phyloP scores from a whole-genome alignment of 2,113 vertebrate species.

The Amphilophus citrinellus region DNA sequence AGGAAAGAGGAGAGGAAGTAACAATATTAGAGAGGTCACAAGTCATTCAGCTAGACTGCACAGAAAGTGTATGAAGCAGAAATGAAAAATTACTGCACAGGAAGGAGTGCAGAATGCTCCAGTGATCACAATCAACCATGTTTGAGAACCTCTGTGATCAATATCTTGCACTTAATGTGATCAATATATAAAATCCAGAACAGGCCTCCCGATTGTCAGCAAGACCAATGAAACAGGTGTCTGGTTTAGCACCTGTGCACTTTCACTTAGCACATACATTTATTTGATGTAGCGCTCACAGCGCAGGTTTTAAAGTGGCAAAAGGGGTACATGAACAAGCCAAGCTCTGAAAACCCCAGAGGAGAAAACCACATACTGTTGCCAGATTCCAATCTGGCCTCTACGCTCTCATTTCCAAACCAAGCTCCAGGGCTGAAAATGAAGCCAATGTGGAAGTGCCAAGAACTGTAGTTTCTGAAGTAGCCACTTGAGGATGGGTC shows the following conservation, averaged over 20 bases:
- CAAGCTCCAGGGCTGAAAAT: no score
- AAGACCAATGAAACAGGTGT: neutral
- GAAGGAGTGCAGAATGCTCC: neutral
- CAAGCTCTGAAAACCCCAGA: neutral
- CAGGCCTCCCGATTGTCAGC: slow-evolving; percentile 18
- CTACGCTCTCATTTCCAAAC: no score
- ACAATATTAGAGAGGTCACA: neutral
- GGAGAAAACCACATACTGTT: neutral
- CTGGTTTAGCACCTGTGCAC: neutral
- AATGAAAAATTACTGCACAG: slow-evolving; percentile 10
- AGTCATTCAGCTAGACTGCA: neutral
- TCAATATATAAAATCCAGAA: slow-evolving; percentile 23
- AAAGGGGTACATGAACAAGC: neutral
- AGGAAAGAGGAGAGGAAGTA: neutral
- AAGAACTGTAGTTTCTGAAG: no score
- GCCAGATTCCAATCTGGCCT: neutral
- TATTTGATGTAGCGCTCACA: neutral
- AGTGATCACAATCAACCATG: slow-evolving; percentile 20
- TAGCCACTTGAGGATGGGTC: no score
- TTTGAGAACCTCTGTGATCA: slow-evolving; percentile 16
- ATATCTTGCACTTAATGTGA: slow-evolving; percentile 42
- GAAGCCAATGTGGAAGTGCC: no score
- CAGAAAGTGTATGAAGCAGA: neutral
- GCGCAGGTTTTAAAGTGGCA: neutral
- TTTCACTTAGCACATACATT: neutral